phyloP scores from a whole-genome alignment of 2,797 vertebrate genomes.

The Myotis pilosus region DNA sequence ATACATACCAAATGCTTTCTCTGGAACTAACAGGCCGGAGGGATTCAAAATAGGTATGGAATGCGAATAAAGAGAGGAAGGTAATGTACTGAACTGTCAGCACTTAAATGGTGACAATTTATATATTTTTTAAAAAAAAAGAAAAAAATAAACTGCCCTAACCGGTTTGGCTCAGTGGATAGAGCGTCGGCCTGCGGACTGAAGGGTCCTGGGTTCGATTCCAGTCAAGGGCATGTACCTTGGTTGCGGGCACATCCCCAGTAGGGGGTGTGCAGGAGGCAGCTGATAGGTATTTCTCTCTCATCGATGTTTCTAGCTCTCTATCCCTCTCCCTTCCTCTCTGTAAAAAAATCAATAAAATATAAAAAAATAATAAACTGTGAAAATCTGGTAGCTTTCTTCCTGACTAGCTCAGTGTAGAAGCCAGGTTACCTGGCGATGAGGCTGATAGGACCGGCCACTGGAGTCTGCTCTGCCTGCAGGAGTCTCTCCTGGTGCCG shows the following conservation, averaged over 20 bases:
- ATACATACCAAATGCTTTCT: slow-evolving; percentile 32
- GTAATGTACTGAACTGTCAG: not conserved
- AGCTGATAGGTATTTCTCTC: no score
- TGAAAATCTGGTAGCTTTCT: not conserved
- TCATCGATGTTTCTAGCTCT: no score
- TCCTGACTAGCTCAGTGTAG: not conserved
- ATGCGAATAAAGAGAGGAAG: slow-evolving; percentile 12
- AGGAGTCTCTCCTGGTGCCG: slow-evolving; percentile 48
- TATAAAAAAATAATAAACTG: not conserved
- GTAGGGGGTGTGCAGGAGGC: no score
- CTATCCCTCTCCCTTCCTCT: no score
- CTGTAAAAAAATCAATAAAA: no score
- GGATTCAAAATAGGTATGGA: slow-evolving; percentile 30
- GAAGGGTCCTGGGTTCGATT: no score
- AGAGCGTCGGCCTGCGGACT: no score
- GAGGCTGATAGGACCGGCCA: slow-evolving; percentile 82
- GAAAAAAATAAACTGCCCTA: not conserved
- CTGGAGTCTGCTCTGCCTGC: slow-evolving; percentile 27
- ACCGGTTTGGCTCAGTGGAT: no score
- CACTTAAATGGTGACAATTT: not conserved
- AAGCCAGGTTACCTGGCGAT: slow-evolving; percentile 87
- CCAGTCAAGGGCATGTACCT: no score
- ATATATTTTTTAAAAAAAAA: no score
- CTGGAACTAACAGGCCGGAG: not conserved
- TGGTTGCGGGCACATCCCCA: no score